Evolutionary conservation across 2,113 vertebrate genomes (phyloP), one percentile per base, ranked within the genome.

Genomic region (Furnarius figulus): DNA sequence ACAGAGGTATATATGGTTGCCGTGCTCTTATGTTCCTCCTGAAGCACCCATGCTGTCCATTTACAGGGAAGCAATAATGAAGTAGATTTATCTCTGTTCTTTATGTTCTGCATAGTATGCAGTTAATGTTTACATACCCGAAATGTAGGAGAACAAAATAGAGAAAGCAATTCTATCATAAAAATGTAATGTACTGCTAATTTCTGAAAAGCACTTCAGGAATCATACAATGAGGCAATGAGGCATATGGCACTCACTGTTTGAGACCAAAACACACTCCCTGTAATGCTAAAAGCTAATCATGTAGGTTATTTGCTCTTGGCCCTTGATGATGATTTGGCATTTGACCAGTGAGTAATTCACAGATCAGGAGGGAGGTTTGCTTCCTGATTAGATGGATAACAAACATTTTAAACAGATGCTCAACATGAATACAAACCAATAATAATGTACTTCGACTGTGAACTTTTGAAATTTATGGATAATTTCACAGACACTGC

Each of bases 281-380:
- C 68, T 91, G 47, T 93, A 93, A 85, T 42, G 47, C 37, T 93
- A 87, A 89, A 89, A 91, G 68, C 73, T 94, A 89, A 91, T 95
- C 72, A 85, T 59, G 61, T 58, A 78, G 42, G 78, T 89, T 93
- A 87, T 95, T 97, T 97, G 75, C 77, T 78, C 50, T 81, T 89
- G 46, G 18, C 50, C 77, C 65, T 66, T 78, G 87, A 72, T 78
- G 39, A 61, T 77, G 42, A 93, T 94, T 94, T 96, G 93, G 80
- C 81, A 81, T 96, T 85, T 95, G 81, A 94, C 77, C 77, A 95
- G 58, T 81, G 85, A 78, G 61, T 81, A 95, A 94, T 94, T 89
- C 84, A 67, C 16, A 23, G 73, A 78, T 78, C 77, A 89, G 65
- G 68, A 95, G 77, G 77, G 84, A 87, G 68, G 10, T 93, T 87